Evolutionary conservation across 2,888 invertebrate genomes (phyloP), one percentile per base, ranked within the genome.

Genomic region (Xanthia icteritia): DNA sequence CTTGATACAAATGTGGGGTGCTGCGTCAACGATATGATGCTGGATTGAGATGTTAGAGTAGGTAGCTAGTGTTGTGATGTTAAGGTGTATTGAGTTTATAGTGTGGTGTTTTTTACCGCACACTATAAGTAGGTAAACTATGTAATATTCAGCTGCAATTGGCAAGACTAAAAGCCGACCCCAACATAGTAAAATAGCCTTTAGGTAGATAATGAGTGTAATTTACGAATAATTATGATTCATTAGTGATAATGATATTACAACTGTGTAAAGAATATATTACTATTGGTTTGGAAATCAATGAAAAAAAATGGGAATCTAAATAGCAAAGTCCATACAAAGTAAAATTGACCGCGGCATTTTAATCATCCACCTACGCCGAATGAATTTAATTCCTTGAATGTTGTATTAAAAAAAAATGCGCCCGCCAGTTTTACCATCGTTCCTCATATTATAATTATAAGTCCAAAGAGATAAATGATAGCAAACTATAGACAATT

Each of bases 1-100:
- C 96, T 96, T 95, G 95, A 94, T 96, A 96, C 95, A 95, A 95
- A 96, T 95, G 96, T 95, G 93, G 93, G 90, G 90, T 87, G 87
- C 86, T 89, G 85, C 87, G 88, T 90, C 90, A 90, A 83, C 83
- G 75, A 67, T 73, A 68, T 56, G 69, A 36, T 56, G 73, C 74
- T 66, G 66, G 65, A 84, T 86, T 82, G 86, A 87, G 86, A 84
- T 82, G 85, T 84, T 69, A n/a, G 8, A 54, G 20, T 27, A 27
- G 36, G 20, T 27, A 27, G 39, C 17, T 65, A 60, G 70, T 48
- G 39, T 66, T 58, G 84, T 58, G 45, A 36, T 51, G 39, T 31
- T 63, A 51, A 9, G 20, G 58, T 60, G 8, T 27, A 4, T 56
- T 23, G 8, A 6, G 3, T 39, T 60, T 23, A 13, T 45, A 36